Evolutionary conservation across 2,113 vertebrate species (phyloP).

Genomic region (Ondatra zibethicus): DNA sequence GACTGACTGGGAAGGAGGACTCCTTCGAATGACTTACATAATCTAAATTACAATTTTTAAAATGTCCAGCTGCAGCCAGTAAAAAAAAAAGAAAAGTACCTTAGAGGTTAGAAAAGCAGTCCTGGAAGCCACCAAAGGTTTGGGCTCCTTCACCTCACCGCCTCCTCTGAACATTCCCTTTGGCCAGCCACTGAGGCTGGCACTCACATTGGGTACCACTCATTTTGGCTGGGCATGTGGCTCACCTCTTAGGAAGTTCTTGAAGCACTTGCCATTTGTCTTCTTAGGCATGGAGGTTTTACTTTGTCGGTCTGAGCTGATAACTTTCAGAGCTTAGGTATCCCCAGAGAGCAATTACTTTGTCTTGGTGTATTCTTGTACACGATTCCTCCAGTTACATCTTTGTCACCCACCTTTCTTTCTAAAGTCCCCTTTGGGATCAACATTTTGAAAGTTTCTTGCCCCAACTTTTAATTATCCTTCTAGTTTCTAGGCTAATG

Average conservation of each 20-base stretch:
- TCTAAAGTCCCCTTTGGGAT: constrained; percentile 35
- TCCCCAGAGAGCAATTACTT: constrained; percentile 66
- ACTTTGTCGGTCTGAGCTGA: background rate
- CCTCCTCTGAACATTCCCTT: background rate
- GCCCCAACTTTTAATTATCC: constrained; percentile 66
- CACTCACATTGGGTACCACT: background rate
- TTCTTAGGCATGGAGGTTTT: background rate
- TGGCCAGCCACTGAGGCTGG: background rate
- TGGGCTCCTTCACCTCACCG: background rate
- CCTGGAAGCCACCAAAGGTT: background rate
- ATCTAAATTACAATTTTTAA: background rate
- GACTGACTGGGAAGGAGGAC: background rate
- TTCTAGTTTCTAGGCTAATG: constrained; percentile 19
- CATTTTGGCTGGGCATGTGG: background rate
- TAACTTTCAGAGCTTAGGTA: constrained; percentile 1
- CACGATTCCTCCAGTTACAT: background rate
- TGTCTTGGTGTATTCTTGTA: constrained; percentile 12
- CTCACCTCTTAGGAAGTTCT: background rate
- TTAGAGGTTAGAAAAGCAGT: background rate
- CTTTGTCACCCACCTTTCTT: background rate
- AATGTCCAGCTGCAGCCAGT: background rate
- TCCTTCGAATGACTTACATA: background rate
- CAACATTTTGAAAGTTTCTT: constrained; percentile 48
- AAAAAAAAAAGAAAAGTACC: background rate
- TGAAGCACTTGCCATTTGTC: background rate